These are phyloP conservation scores for Recurvirostra avosetta DNA, from an alignment of 2,113 vertebrate genomes.

Conservation along the genomic window DNA sequence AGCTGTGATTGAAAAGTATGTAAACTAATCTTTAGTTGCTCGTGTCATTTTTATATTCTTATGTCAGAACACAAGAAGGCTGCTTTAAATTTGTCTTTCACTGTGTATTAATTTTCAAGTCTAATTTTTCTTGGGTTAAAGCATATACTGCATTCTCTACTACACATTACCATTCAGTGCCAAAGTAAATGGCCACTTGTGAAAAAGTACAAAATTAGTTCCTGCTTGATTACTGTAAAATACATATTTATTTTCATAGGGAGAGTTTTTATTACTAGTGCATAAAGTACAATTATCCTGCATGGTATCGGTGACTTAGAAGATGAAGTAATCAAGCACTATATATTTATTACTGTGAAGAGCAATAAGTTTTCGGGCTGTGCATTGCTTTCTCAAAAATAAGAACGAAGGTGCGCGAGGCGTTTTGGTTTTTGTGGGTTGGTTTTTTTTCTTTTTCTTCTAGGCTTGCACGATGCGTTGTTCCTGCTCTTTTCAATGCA, in stretches of 20 bases:
- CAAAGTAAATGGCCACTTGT: slow-evolving; percentile 73
- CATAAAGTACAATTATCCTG: slow-evolving; percentile 40
- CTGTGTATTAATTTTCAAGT: slow-evolving; percentile 80
- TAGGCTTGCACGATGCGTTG: slow-evolving; percentile 8
- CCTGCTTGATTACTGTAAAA: slow-evolving; percentile 64
- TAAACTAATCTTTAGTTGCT: slow-evolving; percentile 83
- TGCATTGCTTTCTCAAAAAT: slow-evolving; percentile 39
- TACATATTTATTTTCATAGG: slow-evolving; percentile 59
- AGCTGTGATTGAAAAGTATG: slow-evolving; percentile 84
- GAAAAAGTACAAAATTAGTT: slow-evolving; percentile 64
- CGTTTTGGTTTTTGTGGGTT: neutral
- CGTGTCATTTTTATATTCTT: slow-evolving; percentile 81
- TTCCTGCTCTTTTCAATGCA: slow-evolving; percentile 50
- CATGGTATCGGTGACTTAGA: slow-evolving; percentile 52
- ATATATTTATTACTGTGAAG: slow-evolving; percentile 41
- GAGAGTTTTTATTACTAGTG: slow-evolving; percentile 46
- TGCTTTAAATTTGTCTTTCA: slow-evolving; percentile 82
- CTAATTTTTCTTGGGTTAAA: slow-evolving; percentile 64
- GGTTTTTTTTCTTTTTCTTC: neutral
- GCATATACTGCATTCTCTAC: slow-evolving; percentile 58
- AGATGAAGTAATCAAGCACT: slow-evolving; percentile 41
- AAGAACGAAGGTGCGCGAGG: neutral
- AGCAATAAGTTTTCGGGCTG: slow-evolving; percentile 33
- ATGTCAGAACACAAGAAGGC: slow-evolving; percentile 79
- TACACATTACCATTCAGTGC: slow-evolving; percentile 45